Base-by-base conservation (phyloP, 2,113 vertebrate genomes). In the Chloropsis hardwickii region DNA sequence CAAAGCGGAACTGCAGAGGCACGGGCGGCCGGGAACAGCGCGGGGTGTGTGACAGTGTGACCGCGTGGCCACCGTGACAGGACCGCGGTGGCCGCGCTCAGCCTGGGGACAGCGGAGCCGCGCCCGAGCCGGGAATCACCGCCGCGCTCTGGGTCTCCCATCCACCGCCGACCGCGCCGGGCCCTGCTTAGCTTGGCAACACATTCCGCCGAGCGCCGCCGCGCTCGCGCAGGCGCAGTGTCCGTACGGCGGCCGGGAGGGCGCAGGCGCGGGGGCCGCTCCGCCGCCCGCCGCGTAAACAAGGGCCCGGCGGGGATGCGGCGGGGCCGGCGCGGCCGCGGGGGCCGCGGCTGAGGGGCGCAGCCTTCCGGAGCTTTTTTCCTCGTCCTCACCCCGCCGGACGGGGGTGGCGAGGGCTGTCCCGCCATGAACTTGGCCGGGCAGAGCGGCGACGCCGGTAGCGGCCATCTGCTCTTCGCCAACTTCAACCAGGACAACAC, bases 401-500 rank as follows among this genome's bases (percentile, higher is more conserved):
- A 67, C 65, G 88, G 92, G 83, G 87, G 67, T 44, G 69, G 90
- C n/a, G 79, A 86, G 84, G 79, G 33, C 23, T 19, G 44, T 73
- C 72, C 95, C 94, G 96, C 91, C 98, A 99, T 99, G 99, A 99
- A 99, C 98, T 97, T 99, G 98, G 99, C 99, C 86, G 99, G 99
- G 97, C 99, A 98, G 97, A 99, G 98, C 97, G 99, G 99, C 97
- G 99, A 99, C 96, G 98, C 98, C 95, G 99, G 99, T 97, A 98
- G 98, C 78, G 98, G 98, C 98, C 99, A 99, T 98, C 99, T 99
- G 95, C 98, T 99, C 92, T 99, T 99, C 98, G 99, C 99, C 97
- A 99, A 99, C 99, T 99, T 99, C 96, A 99, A 99, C 98, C 99
- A 99, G 98, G 99, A 99, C 96, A 99, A 99, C 98, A 99, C 99